Evolutionary conservation across 2,113 vertebrate genomes (phyloP), one percentile per base, ranked within the genome.

Genomic region (Lagenorhynchus albirostris): DNA sequence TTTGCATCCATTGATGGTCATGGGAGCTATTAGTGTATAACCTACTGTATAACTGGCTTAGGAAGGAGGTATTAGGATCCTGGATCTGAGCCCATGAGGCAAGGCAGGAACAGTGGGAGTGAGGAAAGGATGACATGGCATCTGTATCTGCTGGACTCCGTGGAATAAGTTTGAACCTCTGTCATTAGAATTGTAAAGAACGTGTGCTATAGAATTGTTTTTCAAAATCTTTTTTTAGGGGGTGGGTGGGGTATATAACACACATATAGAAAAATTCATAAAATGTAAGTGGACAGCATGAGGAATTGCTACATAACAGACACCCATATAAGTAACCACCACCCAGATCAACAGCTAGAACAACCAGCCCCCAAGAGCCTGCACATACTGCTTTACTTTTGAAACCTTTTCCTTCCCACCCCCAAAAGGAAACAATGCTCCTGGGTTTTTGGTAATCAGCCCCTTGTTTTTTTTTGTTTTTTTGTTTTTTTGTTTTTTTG

Each of bases 301-400:
- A 76, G 44, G 58, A 41, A 67, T 36, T 44, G 10, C 17, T 77
- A 9, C 33, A 71, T 67, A 93, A 18, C 50, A 70, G 55, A 63
- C 21, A 23, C 29, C 7, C 20, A 6, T 9, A 2, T 3, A 23
- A 73, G 14, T 41, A 18, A 36, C 36, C 14, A 6, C 36, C 63
- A 85, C 47, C 8, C 2, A 47, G 33, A 3, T 55, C 31, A 65
- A 65, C 44, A 77, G 25, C 25, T 3, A 15, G 12, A 74, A 63
- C 2, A 9, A 1, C 33, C 33, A 6, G 15, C 20, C 4, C 14
- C 7, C 1, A 3, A 50, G 29, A n/a, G 6, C 5, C 23, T 2
- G 25, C 3, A 31, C 29, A 26, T 77, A 20, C 17, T 2, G 21
- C 81, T 31, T 86, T 11, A 26, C 50, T 60, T 71, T 47, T 62